These are phyloP conservation scores for Phoebastria nigripes DNA, from an alignment of 2,797 vertebrate genomes.

Conservation along the genomic window DNA sequence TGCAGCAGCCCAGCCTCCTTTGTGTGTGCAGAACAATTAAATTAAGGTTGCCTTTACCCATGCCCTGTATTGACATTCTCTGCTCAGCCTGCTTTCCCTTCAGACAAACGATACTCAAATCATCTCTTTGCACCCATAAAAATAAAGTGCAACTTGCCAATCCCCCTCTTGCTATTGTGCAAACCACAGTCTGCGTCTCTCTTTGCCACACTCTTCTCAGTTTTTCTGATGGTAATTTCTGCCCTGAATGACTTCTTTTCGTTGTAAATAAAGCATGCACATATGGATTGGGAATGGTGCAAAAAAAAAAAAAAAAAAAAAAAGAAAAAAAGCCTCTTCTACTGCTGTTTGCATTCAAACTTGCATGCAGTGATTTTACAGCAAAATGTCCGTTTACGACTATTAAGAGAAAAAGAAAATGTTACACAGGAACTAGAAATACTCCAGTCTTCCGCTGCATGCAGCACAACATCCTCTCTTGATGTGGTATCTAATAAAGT, in stretches of 20 bases:
- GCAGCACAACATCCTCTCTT: conserved; percentile 64
- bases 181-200: neutral
- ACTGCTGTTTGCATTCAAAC: conserved; percentile 82
- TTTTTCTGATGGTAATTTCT: neutral
- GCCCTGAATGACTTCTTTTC: neutral
- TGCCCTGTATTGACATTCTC: neutral
- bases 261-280: conserved; percentile 89
- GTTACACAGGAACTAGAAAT: conserved; percentile 37
- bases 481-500: conserved; percentile 79
- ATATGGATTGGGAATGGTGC: conserved; percentile 56
- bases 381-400: conserved; percentile 21
- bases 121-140: neutral
- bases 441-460: conserved; percentile 73
- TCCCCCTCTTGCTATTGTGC: neutral
- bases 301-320: neutral
- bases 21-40: neutral
- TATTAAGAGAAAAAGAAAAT: neutral
- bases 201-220: neutral
- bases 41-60: neutral
- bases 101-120: neutral
- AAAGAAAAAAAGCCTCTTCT: neutral
- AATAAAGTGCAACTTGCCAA: neutral
- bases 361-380: conserved; percentile 88
- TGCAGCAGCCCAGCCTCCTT: neutral
- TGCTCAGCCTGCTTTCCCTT: neutral